Evolutionary conservation across 2,113 vertebrate species (phyloP).

Genomic region (Suricata suricatta): DNA sequence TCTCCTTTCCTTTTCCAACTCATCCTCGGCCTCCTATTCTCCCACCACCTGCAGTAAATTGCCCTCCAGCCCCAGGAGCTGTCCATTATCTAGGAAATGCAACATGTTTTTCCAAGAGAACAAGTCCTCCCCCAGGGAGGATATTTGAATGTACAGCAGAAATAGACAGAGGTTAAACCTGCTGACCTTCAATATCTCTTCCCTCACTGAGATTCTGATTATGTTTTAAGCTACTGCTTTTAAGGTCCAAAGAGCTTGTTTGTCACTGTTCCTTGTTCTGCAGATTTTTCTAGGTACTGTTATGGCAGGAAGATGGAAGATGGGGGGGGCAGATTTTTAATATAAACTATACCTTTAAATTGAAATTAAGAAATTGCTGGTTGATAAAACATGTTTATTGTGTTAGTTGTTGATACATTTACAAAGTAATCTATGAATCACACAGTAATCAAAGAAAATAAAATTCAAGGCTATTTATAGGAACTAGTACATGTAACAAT

Average conservation of each 20-base stretch:
- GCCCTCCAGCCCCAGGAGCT: not conserved
- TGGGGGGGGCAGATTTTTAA: not conserved
- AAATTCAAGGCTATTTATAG: not conserved
- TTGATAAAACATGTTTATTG: conserved; percentile 2
- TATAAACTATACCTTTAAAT: not conserved
- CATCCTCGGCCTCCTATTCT: not conserved
- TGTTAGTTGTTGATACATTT: not conserved
- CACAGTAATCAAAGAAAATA: conserved; percentile 17
- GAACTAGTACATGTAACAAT: not conserved
- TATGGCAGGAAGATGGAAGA: not conserved
- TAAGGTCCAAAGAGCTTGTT: not conserved
- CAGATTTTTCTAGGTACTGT: not conserved
- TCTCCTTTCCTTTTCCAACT: not conserved
- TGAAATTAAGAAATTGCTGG: not conserved
- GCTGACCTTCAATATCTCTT: not conserved
- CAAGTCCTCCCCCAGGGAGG: not conserved
- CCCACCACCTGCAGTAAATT: not conserved
- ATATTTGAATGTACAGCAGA: not conserved
- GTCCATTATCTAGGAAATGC: not conserved
- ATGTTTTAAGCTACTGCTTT: not conserved
- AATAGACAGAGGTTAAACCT: not conserved
- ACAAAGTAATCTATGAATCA: conserved; percentile 31
- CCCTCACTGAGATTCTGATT: conserved; percentile 9
- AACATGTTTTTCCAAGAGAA: not conserved
- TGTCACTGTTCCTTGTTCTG: not conserved